A percentile compares a stretch with the other conserved stretches of the same genome.
Evolutionary conservation across 2,888 invertebrate genomes (phyloP).

Genomic region (Eutolmus rufibarbis): DNA sequence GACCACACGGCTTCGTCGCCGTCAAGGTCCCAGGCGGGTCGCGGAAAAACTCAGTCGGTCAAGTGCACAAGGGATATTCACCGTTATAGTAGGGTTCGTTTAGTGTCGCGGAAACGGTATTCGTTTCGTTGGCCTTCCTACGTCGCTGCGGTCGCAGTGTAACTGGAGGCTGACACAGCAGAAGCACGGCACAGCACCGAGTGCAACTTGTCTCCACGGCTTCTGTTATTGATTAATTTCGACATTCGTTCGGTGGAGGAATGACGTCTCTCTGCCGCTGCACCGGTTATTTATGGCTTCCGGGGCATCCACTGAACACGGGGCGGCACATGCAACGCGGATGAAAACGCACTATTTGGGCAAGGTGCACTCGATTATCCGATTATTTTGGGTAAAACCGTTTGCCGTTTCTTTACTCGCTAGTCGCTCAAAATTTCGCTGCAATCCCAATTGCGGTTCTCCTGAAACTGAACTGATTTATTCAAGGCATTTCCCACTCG

Average conservation of each 20-base stretch:
- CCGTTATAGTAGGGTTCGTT: background rate
- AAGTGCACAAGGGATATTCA: background rate
- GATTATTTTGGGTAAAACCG: slow-evolving; percentile 13
- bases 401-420: background rate
- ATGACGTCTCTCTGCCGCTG: slow-evolving; percentile 14
- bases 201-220: slow-evolving; percentile 28
- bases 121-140: background rate
- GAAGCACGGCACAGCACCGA: background rate
- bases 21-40: background rate
- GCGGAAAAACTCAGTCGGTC: background rate
- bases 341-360: background rate
- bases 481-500: background rate
- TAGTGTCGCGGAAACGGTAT: background rate
- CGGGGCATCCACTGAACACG: background rate
- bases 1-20: background rate
- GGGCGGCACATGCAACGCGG: background rate
- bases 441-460: slow-evolving; percentile 30
- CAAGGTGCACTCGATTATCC: slow-evolving; percentile 22
- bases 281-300: slow-evolving; percentile 33
- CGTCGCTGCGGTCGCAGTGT: background rate
- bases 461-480: slow-evolving; percentile 37
- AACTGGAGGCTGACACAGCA: background rate
- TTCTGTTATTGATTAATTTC: slow-evolving; percentile 35
- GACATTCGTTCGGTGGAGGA: slow-evolving; percentile 7
- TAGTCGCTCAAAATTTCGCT: background rate